Evolutionary conservation across 2,113 vertebrate genomes (phyloP).

Genomic region (Pseudolaguvia tuberculata): DNA sequence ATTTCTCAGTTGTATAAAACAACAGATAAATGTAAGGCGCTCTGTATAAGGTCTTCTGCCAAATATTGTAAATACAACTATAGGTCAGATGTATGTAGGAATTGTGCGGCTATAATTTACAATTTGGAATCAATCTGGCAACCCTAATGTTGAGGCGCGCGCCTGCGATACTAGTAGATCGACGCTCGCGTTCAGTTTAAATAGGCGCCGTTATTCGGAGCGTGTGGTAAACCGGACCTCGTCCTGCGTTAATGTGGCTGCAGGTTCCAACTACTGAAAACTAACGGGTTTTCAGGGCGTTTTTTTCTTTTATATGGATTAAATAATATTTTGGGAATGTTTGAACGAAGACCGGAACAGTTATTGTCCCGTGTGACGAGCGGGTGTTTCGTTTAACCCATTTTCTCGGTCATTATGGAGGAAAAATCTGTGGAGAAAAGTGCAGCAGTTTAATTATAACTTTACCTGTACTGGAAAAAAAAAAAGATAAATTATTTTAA

Average conservation of each 20-base stretch:
- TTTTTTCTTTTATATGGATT: not conserved
- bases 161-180: not conserved
- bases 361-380: slow-evolving; percentile 1
- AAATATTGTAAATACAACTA: not conserved
- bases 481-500: not conserved
- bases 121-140: slow-evolving; percentile 13
- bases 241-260: not conserved
- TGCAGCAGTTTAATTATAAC: not conserved
- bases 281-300: not conserved
- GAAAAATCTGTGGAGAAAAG: not conserved
- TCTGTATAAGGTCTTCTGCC: no score
- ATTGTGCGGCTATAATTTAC: not conserved
- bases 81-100: no score
- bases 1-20: no score
- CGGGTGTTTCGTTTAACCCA: not conserved
- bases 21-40: no score
- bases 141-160: slow-evolving; percentile 17
- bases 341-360: not conserved
- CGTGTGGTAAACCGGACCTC: not conserved
- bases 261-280: not conserved
- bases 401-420: not conserved
- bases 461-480: no score
- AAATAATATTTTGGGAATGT: not conserved
- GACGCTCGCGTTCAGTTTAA: slow-evolving; percentile 20
- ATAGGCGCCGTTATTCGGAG: not conserved